Evolutionary conservation across 2,797 vertebrate species (phyloP), one percentile per base, ranked within the genome.

Genomic region (Merluccius polli): DNA sequence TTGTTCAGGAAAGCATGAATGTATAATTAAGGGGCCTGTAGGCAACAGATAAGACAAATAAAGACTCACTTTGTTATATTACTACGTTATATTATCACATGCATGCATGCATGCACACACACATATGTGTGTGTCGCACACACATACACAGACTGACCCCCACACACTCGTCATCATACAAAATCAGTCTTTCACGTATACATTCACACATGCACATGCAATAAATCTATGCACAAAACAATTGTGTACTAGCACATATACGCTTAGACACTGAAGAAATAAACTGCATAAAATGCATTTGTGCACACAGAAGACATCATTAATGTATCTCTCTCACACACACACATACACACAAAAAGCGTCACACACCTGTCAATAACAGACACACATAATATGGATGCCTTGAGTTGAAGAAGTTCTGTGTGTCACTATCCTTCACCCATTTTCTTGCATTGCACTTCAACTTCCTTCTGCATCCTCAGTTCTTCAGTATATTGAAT

Each of bases 31-130:
- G 71, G 78, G 84, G 84, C 82, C 89, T 91, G 88, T 79, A 78
- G 88, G 82, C 85, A 83, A 80, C 81, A 90, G 89, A 91, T 90
- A 92, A 91, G 84, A 79, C 87, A 89, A 86, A 89, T 85, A 88
- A 89, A 87, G 83, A 86, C 86, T 85, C 72, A 84, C 88, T 91
- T 89, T 91, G 87, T 90, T 90, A 75, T 7, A 8, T 73, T 74
- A 35, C 72, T 72, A 71, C 48, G 33, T 59, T 68, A 52, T 27
- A n/a, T 71, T 69, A 4, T 29, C 52, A 73, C 75, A 71, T 74
- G 70, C 59, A 77, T 21, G 70, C 10, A 32, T 24, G 9, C 71
- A 65, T 69, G 31, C 68, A 31, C 76, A 41, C 70, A 21, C 15
- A 11, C 30, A 73, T 48, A 68, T n/a, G n/a, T n/a, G n/a, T n/a